phyloP scores from a whole-genome alignment of 2,113 vertebrate species.

The Uropsilus gracilis region DNA sequence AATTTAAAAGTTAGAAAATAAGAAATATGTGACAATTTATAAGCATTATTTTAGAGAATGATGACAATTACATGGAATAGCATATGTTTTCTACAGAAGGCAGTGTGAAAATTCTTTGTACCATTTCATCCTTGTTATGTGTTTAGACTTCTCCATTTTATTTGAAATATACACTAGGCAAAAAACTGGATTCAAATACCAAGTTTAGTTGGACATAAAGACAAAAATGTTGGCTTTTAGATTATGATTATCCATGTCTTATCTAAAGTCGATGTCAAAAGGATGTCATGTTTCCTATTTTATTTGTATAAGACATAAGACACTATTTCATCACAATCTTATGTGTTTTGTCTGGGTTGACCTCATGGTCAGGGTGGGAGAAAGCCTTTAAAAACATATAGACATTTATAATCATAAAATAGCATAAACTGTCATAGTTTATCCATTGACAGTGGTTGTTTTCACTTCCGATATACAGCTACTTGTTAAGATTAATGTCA shows the following conservation, averaged over 20 bases:
- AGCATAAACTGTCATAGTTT: slow-evolving; percentile 29
- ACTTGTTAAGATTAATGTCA: slow-evolving; percentile 46
- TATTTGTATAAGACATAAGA: neutral
- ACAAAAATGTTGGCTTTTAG: neutral
- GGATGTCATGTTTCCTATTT: neutral
- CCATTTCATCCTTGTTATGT: neutral
- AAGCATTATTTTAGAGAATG: slow-evolving; percentile 38
- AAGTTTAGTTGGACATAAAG: neutral
- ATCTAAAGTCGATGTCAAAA: slow-evolving; percentile 11
- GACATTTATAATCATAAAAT: slow-evolving; percentile 30
- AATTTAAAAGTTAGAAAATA: slow-evolving; percentile 40
- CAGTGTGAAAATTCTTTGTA: neutral
- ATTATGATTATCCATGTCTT: neutral
- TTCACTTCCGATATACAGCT: neutral
- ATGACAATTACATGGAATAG: neutral
- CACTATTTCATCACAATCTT: neutral
- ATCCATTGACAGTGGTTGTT: neutral
- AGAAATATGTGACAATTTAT: neutral
- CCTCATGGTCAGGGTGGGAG: neutral
- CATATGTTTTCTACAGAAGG: neutral
- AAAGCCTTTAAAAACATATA: neutral
- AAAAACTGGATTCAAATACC: neutral
- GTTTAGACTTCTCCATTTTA: neutral
- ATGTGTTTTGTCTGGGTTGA: slow-evolving; percentile 23
- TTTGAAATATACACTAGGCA: neutral